Base-by-base conservation (phyloP, 2,888 invertebrate genomes). In the Sthenelais limicola region DNA sequence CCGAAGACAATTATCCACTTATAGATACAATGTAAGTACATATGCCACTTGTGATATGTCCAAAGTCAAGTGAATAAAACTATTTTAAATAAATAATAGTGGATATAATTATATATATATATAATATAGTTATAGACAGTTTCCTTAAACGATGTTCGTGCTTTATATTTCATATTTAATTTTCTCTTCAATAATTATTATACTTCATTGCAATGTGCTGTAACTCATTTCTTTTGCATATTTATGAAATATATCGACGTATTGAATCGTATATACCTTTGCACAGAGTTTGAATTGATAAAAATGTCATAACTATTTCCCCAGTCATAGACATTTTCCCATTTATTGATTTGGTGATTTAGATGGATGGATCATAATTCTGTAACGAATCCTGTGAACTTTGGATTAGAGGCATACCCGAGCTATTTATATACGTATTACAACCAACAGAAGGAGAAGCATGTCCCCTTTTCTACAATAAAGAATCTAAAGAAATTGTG, bases 291-390 rank as follows among this genome's bases (percentile, higher is more conserved):
- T n/a, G n/a, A n/a, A n/a, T n/a, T n/a, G n/a, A n/a, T n/a, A n/a
- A n/a, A n/a, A n/a, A n/a, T n/a, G n/a, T n/a, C n/a, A n/a, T n/a
- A n/a, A n/a, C n/a, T n/a, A 12, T 43, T 18, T 43, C 43, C 12
- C 43, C 43, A 43, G 15, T 43, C 43, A 43, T 43, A 43, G 12
- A 43, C 18, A 12, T 12, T 43, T 12, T 43, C 18, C 43, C 12
- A 12, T 43, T 43, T 18, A 9, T 43, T 43, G 43, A 43, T 43
- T 9, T 43, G 15, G 15, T 9, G 43, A 18, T 43, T 77, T 75
- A 9, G 82, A 26, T 77, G 78, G 75, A 80, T 80, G 24, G 81
- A 82, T 56, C 28, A 77, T 56, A 82, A 82, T 72, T n/a, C 24
- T 12, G 81, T 82, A 1, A 73, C 48, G 7, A 76, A 79, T 67